Conservation (phyloP, 2,797 vertebrate species). For the Setipinna tenuifilis region DNA sequence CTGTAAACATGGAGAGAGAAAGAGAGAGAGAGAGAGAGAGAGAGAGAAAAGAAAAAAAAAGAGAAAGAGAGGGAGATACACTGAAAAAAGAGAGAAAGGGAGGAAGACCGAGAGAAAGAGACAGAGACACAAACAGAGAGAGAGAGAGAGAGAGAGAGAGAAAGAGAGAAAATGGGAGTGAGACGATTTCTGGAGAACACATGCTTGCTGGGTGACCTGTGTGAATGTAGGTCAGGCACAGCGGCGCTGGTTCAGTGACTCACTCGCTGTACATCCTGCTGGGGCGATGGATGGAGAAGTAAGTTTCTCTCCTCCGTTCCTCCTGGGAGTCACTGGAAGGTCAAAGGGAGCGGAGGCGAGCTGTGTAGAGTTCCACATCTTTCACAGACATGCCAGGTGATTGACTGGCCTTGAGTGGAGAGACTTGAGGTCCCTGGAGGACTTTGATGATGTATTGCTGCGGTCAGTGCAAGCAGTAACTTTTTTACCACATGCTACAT, state of each 20-base stretch:
- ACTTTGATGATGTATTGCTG: neutral
- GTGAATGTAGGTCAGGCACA: neutral
- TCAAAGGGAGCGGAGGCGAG: neutral
- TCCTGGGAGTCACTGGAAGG: neutral
- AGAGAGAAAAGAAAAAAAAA: too few species aligned
- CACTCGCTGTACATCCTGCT: neutral
- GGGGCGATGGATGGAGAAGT: neutral
- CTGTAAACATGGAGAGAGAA: neutral
- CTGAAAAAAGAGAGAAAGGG: too few species aligned
- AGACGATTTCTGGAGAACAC: neutral
- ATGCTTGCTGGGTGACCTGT: neutral
- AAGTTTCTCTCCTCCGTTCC: neutral
- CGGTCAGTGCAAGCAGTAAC: neutral
- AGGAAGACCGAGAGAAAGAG: too few species aligned
- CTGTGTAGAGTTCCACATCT: neutral
- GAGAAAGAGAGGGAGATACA: too few species aligned
- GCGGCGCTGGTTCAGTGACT: neutral
- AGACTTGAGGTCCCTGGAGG: neutral
- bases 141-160: too few species aligned
- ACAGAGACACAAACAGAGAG: too few species aligned
- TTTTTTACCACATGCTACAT: constrained; percentile 2
- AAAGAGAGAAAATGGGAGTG: too few species aligned
- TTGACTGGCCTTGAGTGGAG: neutral
- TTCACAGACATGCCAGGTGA: neutral
- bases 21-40: too few species aligned